Base-by-base conservation (phyloP, 2,113 vertebrate genomes). In the Actenoides hombroni region DNA sequence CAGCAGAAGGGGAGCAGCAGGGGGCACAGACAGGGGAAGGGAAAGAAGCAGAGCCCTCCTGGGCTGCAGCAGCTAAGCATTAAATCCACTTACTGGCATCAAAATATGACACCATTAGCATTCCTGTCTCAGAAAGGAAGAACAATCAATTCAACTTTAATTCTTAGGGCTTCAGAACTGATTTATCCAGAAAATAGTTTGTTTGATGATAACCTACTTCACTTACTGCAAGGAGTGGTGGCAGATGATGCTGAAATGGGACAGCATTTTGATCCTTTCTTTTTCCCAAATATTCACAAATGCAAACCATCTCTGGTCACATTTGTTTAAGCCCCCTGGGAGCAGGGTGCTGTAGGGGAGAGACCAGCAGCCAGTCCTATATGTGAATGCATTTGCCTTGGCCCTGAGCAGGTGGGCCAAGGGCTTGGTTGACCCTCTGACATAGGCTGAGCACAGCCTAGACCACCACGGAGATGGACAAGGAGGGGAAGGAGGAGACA, bases 1-100 rank as follows among this genome's bases (percentile, higher is more conserved):
- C 88, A 96, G 92, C 68, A 94, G 76, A 84, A 94, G 76, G 73
- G 60, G 86, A 92, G 76, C 29, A 3, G 60, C 1, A 0, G 59
- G 49, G 75, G 56, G 40, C 65, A 83, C 90, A 78, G 23, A 46
- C 80, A 92, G 79, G 83, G 83, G 60, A 84, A 88, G 54, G 60
- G 35, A 80, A 42, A 65, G 86, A 46, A 75, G 83, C 56, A 83
- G 39, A 96, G 61, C 35, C 6, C 23, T 71, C 51, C 46, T 71
- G 49, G 53, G 48, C 74, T 89, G 74, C 42, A 85, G 74, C 42
- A 90, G 18, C 21, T 13, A 37, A 85, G 57, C 11, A 21, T 68
- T 73, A 63, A 74, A 73, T 70, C 51, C 23, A 37, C 53, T 95
- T 75, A 39, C 16, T 54, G 51, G n/a, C 83, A 88, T 39, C 56